Conservation (phyloP, 2,797 vertebrate species). For the Halcyon leucocephala region DNA sequence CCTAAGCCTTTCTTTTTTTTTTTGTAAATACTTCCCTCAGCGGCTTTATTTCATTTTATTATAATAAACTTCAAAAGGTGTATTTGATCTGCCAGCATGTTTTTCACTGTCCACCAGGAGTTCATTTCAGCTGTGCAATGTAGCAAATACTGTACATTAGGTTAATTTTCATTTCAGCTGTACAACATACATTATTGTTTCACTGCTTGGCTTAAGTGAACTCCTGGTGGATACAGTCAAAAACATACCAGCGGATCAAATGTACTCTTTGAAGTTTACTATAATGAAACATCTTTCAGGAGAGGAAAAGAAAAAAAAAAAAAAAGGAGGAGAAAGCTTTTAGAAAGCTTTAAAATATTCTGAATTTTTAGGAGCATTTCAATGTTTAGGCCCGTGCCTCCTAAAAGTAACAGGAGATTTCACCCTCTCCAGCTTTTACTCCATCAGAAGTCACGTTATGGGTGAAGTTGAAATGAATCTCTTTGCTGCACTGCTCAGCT, state of each 20-base stretch:
- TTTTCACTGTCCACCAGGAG: conserved; percentile 53
- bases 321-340: background rate
- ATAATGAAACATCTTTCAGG: conserved; percentile 44
- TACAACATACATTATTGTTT: conserved; percentile 32
- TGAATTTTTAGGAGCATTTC: conserved; percentile 14
- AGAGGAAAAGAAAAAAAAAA: background rate
- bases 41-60: conserved; percentile 47
- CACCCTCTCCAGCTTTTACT: background rate
- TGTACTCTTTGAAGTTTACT: conserved; percentile 62
- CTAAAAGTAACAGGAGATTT: background rate
- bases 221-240: conserved; percentile 44
- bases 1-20: conserved; percentile 35
- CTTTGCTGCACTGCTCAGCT: background rate
- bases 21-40: conserved; percentile 42
- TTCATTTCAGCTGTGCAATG: conserved; percentile 35
- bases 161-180: conserved; percentile 54
- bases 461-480: background rate
- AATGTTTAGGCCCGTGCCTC: background rate
- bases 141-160: conserved; percentile 36
- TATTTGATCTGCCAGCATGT: conserved; percentile 58
- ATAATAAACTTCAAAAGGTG: conserved; percentile 61
- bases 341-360: conserved; percentile 33
- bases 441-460: background rate
- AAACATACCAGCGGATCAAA: conserved; percentile 70
- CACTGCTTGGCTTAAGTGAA: conserved; percentile 6